phyloP scores from a whole-genome alignment of 2,797 vertebrate genomes.

The Cossypha niveicapilla region DNA sequence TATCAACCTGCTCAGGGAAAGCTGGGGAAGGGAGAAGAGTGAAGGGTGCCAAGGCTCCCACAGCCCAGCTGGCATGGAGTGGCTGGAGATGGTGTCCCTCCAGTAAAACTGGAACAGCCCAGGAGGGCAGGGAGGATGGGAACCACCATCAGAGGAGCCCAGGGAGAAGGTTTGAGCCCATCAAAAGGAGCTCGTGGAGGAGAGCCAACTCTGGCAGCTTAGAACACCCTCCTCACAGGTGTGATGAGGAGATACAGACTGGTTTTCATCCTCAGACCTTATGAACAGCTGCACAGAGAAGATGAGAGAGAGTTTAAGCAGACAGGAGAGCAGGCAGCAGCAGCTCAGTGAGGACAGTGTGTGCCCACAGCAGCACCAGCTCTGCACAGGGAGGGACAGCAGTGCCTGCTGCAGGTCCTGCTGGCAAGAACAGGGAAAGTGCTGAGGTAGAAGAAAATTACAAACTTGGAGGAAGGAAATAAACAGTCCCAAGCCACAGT shows the following conservation, averaged over 20 bases:
- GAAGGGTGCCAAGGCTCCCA: neutral
- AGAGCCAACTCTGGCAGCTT: neutral
- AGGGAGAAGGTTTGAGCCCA: neutral
- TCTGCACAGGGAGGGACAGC: rapidly evolving
- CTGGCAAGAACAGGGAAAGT: neutral
- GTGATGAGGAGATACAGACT: neutral
- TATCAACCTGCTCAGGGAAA: neutral
- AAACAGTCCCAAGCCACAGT: neutral
- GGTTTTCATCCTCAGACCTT: neutral
- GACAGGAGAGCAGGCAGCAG: neutral
- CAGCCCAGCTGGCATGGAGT: neutral
- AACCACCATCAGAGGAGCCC: neutral
- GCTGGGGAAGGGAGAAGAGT: neutral
- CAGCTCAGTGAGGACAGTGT: neutral
- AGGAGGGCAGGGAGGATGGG: neutral
- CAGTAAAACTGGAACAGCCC: neutral
- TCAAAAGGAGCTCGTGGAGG: neutral
- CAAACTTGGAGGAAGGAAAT: neutral
- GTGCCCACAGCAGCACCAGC: neutral
- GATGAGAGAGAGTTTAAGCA: neutral
- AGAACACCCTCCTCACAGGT: rapidly evolving
- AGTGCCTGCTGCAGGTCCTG: neutral
- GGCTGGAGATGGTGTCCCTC: neutral
- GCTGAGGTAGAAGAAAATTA: neutral
- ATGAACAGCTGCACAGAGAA: neutral